Evolutionary conservation across 1,140 invertebrate species (phyloP).

Genomic region (Philopotamus ludificatus): DNA sequence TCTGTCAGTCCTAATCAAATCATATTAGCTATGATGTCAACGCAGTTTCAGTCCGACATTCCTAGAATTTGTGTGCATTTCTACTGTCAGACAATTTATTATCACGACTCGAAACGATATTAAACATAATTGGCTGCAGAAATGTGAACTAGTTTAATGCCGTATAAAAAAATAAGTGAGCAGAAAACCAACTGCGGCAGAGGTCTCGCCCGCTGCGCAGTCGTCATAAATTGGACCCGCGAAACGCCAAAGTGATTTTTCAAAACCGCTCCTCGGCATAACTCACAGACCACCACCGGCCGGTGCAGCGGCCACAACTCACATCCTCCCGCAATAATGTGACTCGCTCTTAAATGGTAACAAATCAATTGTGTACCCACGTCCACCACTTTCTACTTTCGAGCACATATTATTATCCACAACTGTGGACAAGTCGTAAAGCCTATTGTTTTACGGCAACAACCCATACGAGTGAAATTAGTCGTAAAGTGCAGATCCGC

Average conservation of each 20-base stretch:
- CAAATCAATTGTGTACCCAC: slow-evolving; percentile 12
- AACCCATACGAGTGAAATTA: no score
- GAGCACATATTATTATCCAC: no score
- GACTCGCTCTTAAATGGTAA: slow-evolving; percentile 13
- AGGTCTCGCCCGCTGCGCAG: slow-evolving; percentile 25
- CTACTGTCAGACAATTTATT: neutral
- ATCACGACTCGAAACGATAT: neutral
- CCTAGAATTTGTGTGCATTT: no score
- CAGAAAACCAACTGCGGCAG: slow-evolving; percentile 11
- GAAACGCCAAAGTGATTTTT: slow-evolving; percentile 37
- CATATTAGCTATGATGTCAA: no score
- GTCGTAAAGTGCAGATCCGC: no score
- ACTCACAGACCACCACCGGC: slow-evolving; percentile 23
- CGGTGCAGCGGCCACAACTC: slow-evolving; percentile 16
- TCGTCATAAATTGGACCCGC: slow-evolving; percentile 22
- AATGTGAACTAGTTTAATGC: no score
- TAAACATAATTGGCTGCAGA: neutral
- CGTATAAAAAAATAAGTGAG: no score
- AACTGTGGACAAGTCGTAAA: no score
- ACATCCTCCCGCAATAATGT: slow-evolving; percentile 15
- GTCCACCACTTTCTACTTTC: no score
- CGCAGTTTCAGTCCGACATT: no score
- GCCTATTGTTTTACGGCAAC: no score
- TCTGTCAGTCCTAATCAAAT: no score
- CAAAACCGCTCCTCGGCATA: slow-evolving; percentile 32